phyloP scores from a whole-genome alignment of 2,797 vertebrate genomes.

The Mareca strepera region DNA sequence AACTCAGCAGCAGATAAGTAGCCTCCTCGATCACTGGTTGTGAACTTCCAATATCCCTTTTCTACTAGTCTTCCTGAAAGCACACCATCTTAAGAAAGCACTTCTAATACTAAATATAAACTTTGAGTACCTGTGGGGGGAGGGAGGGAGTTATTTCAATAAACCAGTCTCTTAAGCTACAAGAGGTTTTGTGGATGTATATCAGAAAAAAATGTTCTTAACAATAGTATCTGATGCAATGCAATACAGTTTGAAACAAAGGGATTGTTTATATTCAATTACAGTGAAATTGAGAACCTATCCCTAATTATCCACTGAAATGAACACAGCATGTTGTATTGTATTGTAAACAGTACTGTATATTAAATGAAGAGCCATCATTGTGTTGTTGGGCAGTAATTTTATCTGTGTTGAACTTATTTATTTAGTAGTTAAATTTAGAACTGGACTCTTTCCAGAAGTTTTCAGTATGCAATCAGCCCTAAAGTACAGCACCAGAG shows the following conservation, averaged over 20 bases:
- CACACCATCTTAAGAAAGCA: not conserved
- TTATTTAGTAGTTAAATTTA: conserved; percentile 39
- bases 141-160: not conserved
- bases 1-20: not conserved
- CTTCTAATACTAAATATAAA: not conserved
- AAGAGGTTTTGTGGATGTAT: not conserved
- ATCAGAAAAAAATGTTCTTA: not conserved
- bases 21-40: not conserved
- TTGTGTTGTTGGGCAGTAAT: not conserved
- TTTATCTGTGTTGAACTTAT: not conserved
- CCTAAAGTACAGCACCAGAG: not conserved
- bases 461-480: not conserved
- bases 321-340: not conserved
- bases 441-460: conserved; percentile 18
- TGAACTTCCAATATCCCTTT: not conserved
- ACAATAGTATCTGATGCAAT: not conserved
- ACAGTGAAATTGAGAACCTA: conserved; percentile 13
- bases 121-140: not conserved
- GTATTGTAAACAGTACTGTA: not conserved
- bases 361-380: not conserved
- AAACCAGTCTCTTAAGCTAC: not conserved
- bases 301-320: conserved; percentile 18
- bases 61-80: not conserved
- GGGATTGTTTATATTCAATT: not conserved
- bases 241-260: not conserved